These are phyloP conservation scores for Brienomyrus longianalis DNA, from an alignment of 2,113 vertebrate genomes.

Conservation along the genomic window DNA sequence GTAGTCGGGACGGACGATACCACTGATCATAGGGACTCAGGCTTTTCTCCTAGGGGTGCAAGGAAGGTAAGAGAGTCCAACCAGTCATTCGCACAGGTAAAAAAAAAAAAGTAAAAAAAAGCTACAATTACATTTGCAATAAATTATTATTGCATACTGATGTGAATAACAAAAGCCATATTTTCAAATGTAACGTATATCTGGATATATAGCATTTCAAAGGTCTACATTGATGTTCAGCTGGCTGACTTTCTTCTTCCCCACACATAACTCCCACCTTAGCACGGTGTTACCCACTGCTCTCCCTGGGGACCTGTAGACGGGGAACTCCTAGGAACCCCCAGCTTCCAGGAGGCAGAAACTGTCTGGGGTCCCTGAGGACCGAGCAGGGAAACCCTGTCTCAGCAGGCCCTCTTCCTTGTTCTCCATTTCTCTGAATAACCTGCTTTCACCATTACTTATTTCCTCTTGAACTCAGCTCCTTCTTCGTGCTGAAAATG, in stretches of 20 bases:
- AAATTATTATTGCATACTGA: neutral
- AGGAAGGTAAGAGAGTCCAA: neutral
- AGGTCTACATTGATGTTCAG: neutral
- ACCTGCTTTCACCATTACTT: neutral
- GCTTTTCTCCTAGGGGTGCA: neutral
- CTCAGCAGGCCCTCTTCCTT: neutral
- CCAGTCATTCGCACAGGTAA: neutral
- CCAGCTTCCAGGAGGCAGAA: neutral
- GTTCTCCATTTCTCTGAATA: neutral
- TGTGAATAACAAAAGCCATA: neutral
- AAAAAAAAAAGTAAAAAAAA: neutral
- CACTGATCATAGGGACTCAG: neutral
- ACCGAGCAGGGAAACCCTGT: neutral
- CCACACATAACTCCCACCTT: neutral
- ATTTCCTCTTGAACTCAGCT: neutral
- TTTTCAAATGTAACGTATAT: neutral
- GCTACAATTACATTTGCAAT: neutral
- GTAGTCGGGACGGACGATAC: neutral
- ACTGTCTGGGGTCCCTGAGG: neutral
- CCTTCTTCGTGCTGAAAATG: constrained; percentile 37
- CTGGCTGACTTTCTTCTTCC: neutral
- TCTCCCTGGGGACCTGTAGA: neutral
- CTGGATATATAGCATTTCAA: neutral
- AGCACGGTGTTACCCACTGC: neutral
- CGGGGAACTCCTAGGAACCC: neutral